Conservation (phyloP, 1,140 invertebrate species). For the Aphaenogaster ashmeadi region DNA sequence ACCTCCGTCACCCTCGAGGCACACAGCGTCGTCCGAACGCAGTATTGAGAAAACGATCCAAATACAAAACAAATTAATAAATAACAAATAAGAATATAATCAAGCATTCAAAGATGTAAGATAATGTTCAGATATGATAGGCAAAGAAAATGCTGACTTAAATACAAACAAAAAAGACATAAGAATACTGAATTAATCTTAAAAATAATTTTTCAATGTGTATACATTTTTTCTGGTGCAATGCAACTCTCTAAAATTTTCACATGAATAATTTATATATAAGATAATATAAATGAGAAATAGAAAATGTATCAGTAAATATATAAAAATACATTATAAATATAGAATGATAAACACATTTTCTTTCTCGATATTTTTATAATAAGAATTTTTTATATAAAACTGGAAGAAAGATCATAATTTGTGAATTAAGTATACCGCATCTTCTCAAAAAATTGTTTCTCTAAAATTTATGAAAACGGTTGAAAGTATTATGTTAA, state of each 20-base stretch:
- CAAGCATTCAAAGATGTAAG: background rate
- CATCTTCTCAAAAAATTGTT: background rate
- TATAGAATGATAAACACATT: background rate
- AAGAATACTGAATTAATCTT: background rate
- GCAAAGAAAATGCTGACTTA: background rate
- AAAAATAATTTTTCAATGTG: background rate
- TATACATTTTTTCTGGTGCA: background rate
- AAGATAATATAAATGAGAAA: background rate
- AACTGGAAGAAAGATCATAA: background rate
- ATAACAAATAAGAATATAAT: background rate
- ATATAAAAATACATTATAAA: background rate
- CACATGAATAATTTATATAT: background rate
- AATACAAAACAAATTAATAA: background rate
- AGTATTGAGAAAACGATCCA: background rate
- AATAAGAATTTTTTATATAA: background rate
- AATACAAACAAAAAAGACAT: background rate
- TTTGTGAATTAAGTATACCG: background rate
- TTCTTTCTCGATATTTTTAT: background rate
- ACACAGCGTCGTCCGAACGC: background rate
- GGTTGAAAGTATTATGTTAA: constrained; percentile 64
- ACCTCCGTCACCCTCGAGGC: constrained; percentile 63
- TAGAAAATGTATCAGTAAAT: background rate
- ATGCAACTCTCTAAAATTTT: background rate
- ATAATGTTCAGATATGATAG: background rate
- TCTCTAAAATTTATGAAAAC: constrained; percentile 48